These are phyloP conservation scores for Thera britannica DNA, from an alignment of 2,888 invertebrate species.

Conservation along the genomic window DNA sequence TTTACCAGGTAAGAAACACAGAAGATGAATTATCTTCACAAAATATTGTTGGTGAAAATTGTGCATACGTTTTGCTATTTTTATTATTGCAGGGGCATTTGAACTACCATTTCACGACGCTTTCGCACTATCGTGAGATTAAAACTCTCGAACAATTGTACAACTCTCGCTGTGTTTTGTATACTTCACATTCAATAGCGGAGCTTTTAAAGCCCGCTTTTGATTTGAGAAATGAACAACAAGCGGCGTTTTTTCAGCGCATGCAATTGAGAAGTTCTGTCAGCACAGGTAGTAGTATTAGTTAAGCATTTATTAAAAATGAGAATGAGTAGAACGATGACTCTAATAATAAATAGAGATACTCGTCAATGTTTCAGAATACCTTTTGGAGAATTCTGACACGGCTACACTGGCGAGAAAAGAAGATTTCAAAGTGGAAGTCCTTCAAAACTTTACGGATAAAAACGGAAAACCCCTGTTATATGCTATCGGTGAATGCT, in stretches of 20 bases:
- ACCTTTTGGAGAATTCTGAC: constrained; percentile 38
- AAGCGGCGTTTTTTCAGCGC: constrained; percentile 32
- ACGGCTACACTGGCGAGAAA: constrained; percentile 50
- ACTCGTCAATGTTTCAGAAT: constrained; percentile 35
- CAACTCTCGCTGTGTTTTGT: constrained; percentile 40
- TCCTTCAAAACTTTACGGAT: constrained; percentile 44
- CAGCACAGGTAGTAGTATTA: not conserved
- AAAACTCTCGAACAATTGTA: constrained; percentile 50
- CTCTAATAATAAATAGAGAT: not conserved
- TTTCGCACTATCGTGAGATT: constrained; percentile 42
- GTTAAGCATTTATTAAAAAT: not conserved
- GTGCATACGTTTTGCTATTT: not conserved
- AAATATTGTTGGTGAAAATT: not conserved
- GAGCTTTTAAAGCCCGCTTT: constrained; percentile 42
- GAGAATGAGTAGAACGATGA: not conserved
- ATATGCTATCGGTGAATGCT: constrained; percentile 55
- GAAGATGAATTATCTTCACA: not conserved
- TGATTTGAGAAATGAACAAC: constrained; percentile 30
- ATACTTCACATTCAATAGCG: constrained; percentile 47
- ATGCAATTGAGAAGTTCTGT: not conserved
- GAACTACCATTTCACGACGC: constrained; percentile 59
- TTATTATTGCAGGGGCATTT: constrained; percentile 54
- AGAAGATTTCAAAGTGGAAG: constrained; percentile 50
- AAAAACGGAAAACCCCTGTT: constrained; percentile 46
- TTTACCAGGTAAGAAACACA: constrained; percentile 54